A percentile compares a stretch with the other conserved stretches of the same genome.
These are phyloP conservation scores for Sorex araneus DNA, from an alignment of 2,113 vertebrate genomes.

Conservation along the genomic window DNA sequence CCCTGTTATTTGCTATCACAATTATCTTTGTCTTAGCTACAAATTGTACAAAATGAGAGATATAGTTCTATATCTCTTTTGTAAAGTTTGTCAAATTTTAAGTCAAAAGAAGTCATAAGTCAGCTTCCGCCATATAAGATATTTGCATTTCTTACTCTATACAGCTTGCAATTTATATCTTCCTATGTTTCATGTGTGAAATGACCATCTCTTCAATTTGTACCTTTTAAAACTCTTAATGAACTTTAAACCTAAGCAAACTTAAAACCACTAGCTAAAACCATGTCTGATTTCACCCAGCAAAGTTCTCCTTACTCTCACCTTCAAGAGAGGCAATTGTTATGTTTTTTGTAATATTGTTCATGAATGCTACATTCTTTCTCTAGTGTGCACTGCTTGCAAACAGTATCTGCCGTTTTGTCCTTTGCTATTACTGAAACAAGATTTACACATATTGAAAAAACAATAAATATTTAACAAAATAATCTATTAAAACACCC, in stretches of 20 bases:
- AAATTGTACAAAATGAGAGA: background rate
- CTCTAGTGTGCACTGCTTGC: background rate
- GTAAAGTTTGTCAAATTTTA: background rate
- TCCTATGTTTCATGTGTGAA: constrained; percentile 35
- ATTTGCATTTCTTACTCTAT: constrained; percentile 25
- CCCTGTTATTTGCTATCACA: background rate
- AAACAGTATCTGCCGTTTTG: background rate
- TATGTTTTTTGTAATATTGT: background rate
- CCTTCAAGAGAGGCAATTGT: background rate
- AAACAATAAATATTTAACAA: background rate
- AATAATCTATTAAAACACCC: constrained; percentile 11
- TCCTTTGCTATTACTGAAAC: background rate
- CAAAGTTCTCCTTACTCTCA: background rate
- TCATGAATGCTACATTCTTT: background rate
- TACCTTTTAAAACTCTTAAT: constrained; percentile 20
- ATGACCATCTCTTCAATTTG: constrained; percentile 7
- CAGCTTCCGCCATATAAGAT: background rate
- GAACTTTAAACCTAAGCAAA: constrained; percentile 46
- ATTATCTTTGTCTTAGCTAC: background rate
- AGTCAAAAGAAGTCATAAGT: background rate
- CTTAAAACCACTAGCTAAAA: constrained; percentile 7
- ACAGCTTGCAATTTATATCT: background rate
- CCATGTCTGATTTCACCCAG: background rate
- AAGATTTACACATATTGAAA: background rate
- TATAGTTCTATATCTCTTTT: background rate